phyloP scores from a whole-genome alignment of 2,113 vertebrate species.

The Odontophorus gujanensis region DNA sequence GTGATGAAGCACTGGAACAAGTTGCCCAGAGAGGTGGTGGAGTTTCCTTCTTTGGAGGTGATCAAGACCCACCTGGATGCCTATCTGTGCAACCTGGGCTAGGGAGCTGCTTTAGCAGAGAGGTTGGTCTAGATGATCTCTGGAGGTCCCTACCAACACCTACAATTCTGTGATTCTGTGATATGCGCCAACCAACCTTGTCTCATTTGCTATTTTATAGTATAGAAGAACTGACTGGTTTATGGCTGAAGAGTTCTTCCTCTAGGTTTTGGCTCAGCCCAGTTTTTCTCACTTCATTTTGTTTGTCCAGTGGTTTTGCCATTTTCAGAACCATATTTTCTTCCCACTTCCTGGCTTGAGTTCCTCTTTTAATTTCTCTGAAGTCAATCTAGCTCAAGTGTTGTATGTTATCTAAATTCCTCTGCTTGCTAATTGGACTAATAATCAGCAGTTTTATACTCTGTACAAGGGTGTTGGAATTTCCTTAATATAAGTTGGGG shows the following conservation, averaged over 20 bases:
- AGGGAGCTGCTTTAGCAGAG: too few relatives aligned
- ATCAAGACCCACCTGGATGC: too few relatives aligned
- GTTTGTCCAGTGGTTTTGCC: background rate
- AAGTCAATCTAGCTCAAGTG: slow-evolving; percentile 1
- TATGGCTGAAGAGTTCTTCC: background rate
- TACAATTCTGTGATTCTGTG: too few relatives aligned
- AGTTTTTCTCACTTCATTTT: background rate
- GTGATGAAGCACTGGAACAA: too few relatives aligned
- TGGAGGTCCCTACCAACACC: too few relatives aligned
- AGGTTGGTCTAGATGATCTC: too few relatives aligned
- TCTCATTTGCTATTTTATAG: background rate
- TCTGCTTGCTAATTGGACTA: slow-evolving; percentile 16
- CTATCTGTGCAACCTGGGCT: too few relatives aligned
- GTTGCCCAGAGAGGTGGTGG: too few relatives aligned
- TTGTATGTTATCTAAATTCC: slow-evolving; percentile 1
- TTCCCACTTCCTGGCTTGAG: background rate
- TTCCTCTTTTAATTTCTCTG: background rate
- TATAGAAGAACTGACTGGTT: background rate
- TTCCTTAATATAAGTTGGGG: background rate
- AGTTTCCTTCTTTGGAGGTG: too few relatives aligned
- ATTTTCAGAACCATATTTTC: background rate
- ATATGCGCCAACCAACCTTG: background rate
- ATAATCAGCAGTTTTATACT: slow-evolving; percentile 2
- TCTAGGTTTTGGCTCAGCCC: background rate
- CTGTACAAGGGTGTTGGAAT: background rate